Percentiles rank a stretch among this genome's conserved stretches.
phyloP scores from a whole-genome alignment of 2,113 vertebrate genomes.

The Zapus hudsonius region DNA sequence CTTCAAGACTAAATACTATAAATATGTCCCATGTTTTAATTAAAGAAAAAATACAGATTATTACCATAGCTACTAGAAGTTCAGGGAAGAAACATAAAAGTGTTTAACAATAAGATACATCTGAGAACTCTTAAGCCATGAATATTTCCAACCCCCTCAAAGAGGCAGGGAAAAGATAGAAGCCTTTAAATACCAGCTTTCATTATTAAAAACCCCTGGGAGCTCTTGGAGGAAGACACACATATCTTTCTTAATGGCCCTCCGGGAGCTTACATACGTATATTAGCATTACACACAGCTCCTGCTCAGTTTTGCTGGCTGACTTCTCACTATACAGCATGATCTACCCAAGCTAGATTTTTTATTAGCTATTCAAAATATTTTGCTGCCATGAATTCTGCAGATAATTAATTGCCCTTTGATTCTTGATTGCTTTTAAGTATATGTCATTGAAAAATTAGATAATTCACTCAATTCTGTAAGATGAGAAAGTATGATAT shows the following conservation, averaged over 20 bases:
- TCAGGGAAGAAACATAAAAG: neutral
- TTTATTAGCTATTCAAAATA: slow-evolving; percentile 72
- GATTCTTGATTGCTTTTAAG: slow-evolving; percentile 81
- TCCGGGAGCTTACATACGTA: slow-evolving; percentile 73
- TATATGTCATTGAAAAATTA: slow-evolving; percentile 82
- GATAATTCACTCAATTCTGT: slow-evolving; percentile 76
- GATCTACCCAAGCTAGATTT: slow-evolving; percentile 59
- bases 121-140: neutral
- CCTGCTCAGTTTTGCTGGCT: slow-evolving; percentile 69
- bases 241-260: slow-evolving; percentile 72
- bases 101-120: slow-evolving; percentile 6
- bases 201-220: slow-evolving; percentile 75
- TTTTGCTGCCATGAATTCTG: slow-evolving; percentile 73
- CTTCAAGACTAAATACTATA: neutral
- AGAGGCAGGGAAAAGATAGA: slow-evolving; percentile 55
- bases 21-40: slow-evolving; percentile 10
- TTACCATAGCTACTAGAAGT: neutral
- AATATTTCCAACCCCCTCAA: slow-evolving; percentile 61
- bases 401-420: slow-evolving; percentile 77
- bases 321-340: slow-evolving; percentile 66
- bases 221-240: slow-evolving; percentile 75
- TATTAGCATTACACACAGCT: slow-evolving; percentile 77
- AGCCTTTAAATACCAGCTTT: slow-evolving; percentile 71
- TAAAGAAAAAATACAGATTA: neutral
- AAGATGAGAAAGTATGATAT: slow-evolving; percentile 79